A percentile compares a stretch with the other conserved stretches of the same genome.
Evolutionary conservation across 2,113 vertebrate species (phyloP).

Genomic region (Helogale parvula): DNA sequence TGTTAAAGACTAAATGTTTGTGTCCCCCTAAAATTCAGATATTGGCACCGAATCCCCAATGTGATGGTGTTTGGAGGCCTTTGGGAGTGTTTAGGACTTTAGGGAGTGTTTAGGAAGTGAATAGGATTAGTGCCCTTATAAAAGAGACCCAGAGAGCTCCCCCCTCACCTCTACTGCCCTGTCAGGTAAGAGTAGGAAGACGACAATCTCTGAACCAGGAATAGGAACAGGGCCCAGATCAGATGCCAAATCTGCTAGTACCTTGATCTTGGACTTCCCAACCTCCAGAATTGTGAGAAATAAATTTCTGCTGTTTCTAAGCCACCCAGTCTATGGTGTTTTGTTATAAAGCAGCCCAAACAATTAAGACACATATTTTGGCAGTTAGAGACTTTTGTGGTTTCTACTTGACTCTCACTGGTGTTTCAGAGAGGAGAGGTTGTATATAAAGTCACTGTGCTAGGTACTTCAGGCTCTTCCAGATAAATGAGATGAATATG

Average conservation of each 20-base stretch:
- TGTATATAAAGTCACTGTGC: not conserved
- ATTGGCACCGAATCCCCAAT: too few species aligned
- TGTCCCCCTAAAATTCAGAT: not conserved
- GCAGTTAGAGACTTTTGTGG: not conserved
- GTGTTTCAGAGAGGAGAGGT: not conserved
- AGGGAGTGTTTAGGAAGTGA: too few species aligned
- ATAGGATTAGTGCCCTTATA: too few species aligned
- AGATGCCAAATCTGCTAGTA: not conserved
- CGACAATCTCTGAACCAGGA: not conserved
- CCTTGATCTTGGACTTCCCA: not conserved
- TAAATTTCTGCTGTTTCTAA: not conserved
- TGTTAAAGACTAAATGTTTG: not conserved
- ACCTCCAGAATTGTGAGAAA: too few species aligned
- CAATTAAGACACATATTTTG: not conserved
- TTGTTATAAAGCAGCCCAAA: not conserved
- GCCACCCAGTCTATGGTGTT: not conserved
- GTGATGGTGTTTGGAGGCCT: too few species aligned
- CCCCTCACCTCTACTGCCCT: not conserved
- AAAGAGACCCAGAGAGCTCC: too few species aligned
- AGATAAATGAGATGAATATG: slow-evolving; percentile 21
- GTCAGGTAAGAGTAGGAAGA: not conserved
- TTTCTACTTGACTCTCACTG: not conserved
- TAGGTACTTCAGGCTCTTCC: not conserved
- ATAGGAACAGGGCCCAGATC: not conserved
- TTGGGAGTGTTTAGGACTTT: too few species aligned